These are phyloP conservation scores for Phalacrocorax brasilianus DNA, from an alignment of 2,113 vertebrate species.

Conservation along the genomic window DNA sequence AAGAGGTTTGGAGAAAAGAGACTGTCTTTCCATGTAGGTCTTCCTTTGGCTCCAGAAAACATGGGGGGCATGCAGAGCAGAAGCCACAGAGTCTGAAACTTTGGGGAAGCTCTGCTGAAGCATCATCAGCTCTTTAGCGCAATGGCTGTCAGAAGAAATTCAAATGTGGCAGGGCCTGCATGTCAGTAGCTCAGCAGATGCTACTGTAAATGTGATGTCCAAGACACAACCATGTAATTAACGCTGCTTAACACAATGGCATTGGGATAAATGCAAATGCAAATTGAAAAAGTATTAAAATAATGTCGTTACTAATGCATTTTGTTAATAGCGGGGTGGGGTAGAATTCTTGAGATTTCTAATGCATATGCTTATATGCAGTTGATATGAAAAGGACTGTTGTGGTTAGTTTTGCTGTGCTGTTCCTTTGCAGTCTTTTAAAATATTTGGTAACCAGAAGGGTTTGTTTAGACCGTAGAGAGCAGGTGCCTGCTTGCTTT, in stretches of 20 bases:
- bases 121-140: neutral
- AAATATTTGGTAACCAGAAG: neutral
- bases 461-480: neutral
- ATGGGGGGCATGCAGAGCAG: neutral
- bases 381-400: neutral
- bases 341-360: slow-evolving; percentile 1
- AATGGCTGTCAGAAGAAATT: neutral
- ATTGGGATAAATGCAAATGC: slow-evolving; percentile 50
- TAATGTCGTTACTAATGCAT: slow-evolving; percentile 11
- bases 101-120: neutral
- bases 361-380: neutral
- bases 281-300: slow-evolving; percentile 31
- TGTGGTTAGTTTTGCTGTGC: neutral
- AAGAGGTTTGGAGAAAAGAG: neutral
- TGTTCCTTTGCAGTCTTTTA: neutral
- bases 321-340: neutral
- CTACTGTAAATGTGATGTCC: neutral
- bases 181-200: neutral
- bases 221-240: slow-evolving; percentile 24
- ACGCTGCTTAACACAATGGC: neutral
- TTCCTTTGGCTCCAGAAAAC: neutral
- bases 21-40: accelerated
- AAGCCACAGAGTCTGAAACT: neutral
- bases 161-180: neutral
- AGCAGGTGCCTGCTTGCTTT: neutral